These are phyloP conservation scores for Pampus argenteus DNA, from an alignment of 2,797 vertebrate species.

Conservation along the genomic window DNA sequence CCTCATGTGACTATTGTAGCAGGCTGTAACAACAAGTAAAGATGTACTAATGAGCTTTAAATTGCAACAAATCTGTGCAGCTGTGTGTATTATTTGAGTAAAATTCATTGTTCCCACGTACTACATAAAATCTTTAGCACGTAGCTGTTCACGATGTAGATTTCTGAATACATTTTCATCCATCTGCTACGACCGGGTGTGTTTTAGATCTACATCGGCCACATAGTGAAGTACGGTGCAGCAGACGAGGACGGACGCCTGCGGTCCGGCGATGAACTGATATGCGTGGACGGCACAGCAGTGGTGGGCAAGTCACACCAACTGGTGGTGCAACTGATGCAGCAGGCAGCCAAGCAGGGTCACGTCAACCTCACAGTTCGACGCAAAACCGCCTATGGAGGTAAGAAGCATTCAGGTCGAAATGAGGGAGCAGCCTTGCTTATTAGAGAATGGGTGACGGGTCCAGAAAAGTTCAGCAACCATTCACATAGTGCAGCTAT, in stretches of 20 bases:
- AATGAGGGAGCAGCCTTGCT: not conserved
- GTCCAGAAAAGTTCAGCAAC: not conserved
- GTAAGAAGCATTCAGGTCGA: conserved; percentile 74
- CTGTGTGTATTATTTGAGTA: not conserved
- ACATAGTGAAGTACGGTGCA: conserved; percentile 97
- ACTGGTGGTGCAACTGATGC: conserved; percentile 98
- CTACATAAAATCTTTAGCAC: not conserved
- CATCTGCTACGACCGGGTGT: not conserved
- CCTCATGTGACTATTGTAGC: conserved; percentile 10
- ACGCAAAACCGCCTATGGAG: conserved; percentile 93
- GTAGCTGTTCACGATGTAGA: not conserved
- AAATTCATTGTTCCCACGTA: not conserved
- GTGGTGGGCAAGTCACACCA: conserved; percentile 99
- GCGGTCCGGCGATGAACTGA: conserved; percentile 96
- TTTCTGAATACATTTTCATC: not conserved
- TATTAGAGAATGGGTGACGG: conserved; percentile 1
- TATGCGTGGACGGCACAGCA: conserved; percentile 96
- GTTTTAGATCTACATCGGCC: conserved; percentile 96
- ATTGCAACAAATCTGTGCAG: not conserved
- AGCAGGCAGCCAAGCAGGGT: conserved; percentile 98
- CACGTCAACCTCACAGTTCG: conserved; percentile 98
- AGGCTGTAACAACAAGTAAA: conserved; percentile 12
- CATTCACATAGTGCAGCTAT: fast-evolving
- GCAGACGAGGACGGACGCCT: conserved; percentile 96
- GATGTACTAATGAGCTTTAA: conserved; percentile 18